Evolutionary conservation across 2,888 invertebrate genomes (phyloP).

Genomic region (Eilema sororculum): DNA sequence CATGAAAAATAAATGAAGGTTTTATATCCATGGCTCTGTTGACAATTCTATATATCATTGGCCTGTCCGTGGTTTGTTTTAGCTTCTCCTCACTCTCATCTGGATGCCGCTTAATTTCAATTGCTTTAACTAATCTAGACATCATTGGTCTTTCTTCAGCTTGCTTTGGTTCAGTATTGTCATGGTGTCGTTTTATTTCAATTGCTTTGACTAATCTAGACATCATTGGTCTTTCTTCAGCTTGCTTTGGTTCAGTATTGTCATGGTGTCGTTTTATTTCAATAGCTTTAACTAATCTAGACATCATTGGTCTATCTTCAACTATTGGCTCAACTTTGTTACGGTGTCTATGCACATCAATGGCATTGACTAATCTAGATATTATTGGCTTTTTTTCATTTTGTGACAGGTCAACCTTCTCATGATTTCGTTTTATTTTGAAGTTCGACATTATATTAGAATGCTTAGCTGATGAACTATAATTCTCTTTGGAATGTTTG

Average conservation of each 20-base stretch:
- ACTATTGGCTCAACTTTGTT: constrained; percentile 4
- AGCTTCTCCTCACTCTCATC: constrained; percentile 4
- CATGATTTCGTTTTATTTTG: constrained; percentile 16
- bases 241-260: constrained; percentile 3
- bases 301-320: constrained; percentile 6
- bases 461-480: background rate
- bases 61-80: constrained; percentile 2
- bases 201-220: constrained; percentile 15
- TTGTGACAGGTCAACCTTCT: constrained; percentile 9
- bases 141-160: constrained; percentile 7
- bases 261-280: constrained; percentile 15
- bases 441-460: constrained; percentile 11
- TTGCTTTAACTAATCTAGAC: constrained; percentile 8
- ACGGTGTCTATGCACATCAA: constrained; percentile 13
- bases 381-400: constrained; percentile 14
- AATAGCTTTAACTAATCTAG: constrained; percentile 15
- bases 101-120: constrained; percentile 10
- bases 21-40: constrained; percentile 17
- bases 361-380: constrained; percentile 9
- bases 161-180: constrained; percentile 8
- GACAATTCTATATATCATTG: constrained; percentile 15
- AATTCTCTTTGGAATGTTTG: constrained; percentile 7
- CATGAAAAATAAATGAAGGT: constrained; percentile 14
- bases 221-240: constrained; percentile 5
- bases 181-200: constrained; percentile 12